Conservation (phyloP, 2,113 vertebrate species). For the Ptilonorhynchus violaceus region DNA sequence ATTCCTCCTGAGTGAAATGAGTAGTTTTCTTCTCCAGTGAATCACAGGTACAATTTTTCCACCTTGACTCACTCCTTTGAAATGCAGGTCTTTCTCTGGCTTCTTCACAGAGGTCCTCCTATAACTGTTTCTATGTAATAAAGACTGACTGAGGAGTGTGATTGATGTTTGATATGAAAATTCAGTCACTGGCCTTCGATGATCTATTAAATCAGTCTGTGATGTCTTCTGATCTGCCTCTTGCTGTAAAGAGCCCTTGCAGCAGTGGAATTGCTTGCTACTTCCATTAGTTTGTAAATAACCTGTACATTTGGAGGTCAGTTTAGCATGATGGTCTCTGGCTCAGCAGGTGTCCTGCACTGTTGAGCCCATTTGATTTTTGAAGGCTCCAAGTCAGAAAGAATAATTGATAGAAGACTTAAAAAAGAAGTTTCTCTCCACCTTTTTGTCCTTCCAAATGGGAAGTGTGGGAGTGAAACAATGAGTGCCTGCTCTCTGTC, state of each 20-base stretch:
- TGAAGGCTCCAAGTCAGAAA: background rate
- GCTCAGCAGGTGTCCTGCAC: background rate
- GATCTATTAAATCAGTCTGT: slow-evolving; percentile 48
- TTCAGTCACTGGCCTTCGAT: slow-evolving; percentile 9
- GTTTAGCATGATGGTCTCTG: background rate
- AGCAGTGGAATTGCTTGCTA: slow-evolving; percentile 14
- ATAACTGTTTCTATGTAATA: slow-evolving; percentile 36
- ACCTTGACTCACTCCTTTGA: background rate
- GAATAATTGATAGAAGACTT: background rate
- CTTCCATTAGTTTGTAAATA: slow-evolving; percentile 54
- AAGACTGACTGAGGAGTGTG: background rate
- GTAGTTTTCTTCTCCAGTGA: background rate
- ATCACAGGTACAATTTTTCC: background rate
- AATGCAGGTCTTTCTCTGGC: background rate
- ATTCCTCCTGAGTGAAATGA: background rate
- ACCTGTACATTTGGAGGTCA: slow-evolving; percentile 15
- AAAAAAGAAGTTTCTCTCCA: background rate
- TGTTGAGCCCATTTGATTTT: background rate
- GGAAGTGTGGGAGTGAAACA: background rate
- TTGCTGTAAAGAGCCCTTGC: slow-evolving; percentile 16
- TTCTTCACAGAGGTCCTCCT: slow-evolving; percentile 29
- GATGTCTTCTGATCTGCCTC: slow-evolving; percentile 15
- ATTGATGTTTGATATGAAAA: slow-evolving; percentile 28
- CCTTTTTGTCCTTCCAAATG: background rate
- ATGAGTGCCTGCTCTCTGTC: background rate